Base-by-base conservation (phyloP, 2,113 vertebrate genomes). In the Pelusios castaneus region DNA sequence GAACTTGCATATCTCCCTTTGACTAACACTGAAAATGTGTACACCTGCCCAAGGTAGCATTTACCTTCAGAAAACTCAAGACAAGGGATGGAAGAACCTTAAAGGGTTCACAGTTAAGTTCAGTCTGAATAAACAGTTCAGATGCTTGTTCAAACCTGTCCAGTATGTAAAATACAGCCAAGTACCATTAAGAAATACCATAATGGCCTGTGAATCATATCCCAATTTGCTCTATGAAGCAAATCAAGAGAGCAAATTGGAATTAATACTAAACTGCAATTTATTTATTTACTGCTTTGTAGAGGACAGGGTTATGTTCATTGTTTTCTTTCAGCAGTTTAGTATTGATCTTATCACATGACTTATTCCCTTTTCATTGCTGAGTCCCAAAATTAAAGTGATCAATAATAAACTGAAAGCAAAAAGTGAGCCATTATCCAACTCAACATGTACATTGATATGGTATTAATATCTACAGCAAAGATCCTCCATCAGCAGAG, bases 381-480 rank as follows among this genome's bases (percentile, higher is more conserved):
- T 43, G 31, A 12, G 17, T 17, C n/a, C 27, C 31, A 12, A 24
- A 13, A 54, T 43, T 43, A 55, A 54, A 85, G 55, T 45, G 38
- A 73, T 22, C 25, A 45, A 6, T 5, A 31, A 29, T 10, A 41
- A 85, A 27, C 3, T n/a, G 14, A 52, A 78, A 78, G 29, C 19
- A 85, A 86, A 85, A 6, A 24, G 21, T 47, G 63, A 70, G 19
- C 17, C 63, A 38, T 70, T 70, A n/a, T 8, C 17, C 17, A 38
- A 21, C 63, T 19, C 63, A 21, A 22, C 9, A 38, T 55, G 63
- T 22, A 87, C 76, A 76, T 38, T 80, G 22, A 83, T 55, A 63
- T 9, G 8, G 10, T 34, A 43, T 10, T 83, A 80, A 49, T 55
- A 58, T 14, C 11, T 8, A 25, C 5, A 82, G 80, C 0, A 0